A percentile compares a stretch with the other conserved stretches of the same genome.
Evolutionary conservation across 2,113 vertebrate species (phyloP).

Genomic region (Mesocricetus auratus): DNA sequence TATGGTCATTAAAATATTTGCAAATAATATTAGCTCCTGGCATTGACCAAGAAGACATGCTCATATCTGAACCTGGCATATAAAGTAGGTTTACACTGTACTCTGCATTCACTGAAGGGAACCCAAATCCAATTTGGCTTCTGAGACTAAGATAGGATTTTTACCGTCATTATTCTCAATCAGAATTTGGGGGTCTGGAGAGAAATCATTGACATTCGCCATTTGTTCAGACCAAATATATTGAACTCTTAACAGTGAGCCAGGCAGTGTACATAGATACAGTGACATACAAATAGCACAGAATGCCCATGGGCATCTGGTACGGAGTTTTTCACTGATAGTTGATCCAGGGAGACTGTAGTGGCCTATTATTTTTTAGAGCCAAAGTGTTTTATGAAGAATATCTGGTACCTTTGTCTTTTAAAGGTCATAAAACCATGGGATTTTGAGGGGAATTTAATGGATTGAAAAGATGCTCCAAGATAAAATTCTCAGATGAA

Average conservation of each 20-base stretch:
- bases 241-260: background rate
- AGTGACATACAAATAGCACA: background rate
- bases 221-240: background rate
- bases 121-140: background rate
- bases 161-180: conserved; percentile 42
- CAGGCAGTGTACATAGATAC: background rate
- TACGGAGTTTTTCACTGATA: background rate
- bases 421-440: background rate
- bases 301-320: background rate
- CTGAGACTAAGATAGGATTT: background rate
- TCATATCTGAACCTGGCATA: background rate
- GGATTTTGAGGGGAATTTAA: background rate
- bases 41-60: conserved; percentile 5
- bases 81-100: background rate
- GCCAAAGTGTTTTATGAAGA: conserved; percentile 1
- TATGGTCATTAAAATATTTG: conserved; percentile 64
- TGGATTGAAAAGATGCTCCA: background rate
- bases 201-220: background rate
- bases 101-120: background rate
- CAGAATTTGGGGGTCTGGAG: background rate
- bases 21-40: conserved; percentile 61
- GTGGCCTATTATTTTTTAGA: background rate
- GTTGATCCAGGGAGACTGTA: background rate
- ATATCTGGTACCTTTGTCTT: background rate
- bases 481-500: conserved; percentile 30